Conservation (phyloP, 2,113 vertebrate genomes). For the Lamprologus tigripictilis region DNA sequence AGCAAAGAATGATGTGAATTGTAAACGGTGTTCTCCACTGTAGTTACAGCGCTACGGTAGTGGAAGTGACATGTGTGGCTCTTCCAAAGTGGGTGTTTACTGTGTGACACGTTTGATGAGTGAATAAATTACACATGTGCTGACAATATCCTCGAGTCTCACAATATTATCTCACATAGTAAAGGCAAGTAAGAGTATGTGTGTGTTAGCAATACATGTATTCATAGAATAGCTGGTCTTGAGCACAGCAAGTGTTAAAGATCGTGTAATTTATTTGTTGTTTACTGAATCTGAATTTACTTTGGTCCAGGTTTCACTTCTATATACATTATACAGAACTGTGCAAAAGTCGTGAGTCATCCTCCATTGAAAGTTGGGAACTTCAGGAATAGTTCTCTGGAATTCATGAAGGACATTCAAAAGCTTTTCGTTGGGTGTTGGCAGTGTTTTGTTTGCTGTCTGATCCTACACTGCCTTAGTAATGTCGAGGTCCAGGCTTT, state of each 20-base stretch:
- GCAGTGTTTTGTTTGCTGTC: not conserved
- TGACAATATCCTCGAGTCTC: not conserved
- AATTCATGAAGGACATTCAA: not conserved
- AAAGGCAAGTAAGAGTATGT: not conserved
- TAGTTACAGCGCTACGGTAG: not conserved
- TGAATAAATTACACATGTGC: not conserved
- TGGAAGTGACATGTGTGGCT: slow-evolving; percentile 7
- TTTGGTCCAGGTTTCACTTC: not conserved
- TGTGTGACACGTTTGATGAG: not conserved
- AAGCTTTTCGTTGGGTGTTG: not conserved
- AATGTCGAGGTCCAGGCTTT: not conserved
- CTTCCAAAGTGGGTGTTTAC: slow-evolving; percentile 28
- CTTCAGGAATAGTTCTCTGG: not conserved
- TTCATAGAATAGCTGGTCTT: not conserved
- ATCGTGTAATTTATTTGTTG: not conserved
- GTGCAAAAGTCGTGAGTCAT: not conserved
- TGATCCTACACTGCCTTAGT: not conserved
- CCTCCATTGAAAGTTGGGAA: not conserved
- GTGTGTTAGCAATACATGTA: not conserved
- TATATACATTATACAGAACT: not conserved
- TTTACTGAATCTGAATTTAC: not conserved
- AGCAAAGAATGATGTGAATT: slow-evolving; percentile 32
- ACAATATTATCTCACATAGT: not conserved
- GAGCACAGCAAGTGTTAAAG: not conserved
- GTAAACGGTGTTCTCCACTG: slow-evolving; percentile 4